Percentiles rank a stretch among this genome's conserved stretches.
These are phyloP conservation scores for Aporophyla nigra DNA, from an alignment of 2,888 invertebrate genomes.

Conservation along the genomic window DNA sequence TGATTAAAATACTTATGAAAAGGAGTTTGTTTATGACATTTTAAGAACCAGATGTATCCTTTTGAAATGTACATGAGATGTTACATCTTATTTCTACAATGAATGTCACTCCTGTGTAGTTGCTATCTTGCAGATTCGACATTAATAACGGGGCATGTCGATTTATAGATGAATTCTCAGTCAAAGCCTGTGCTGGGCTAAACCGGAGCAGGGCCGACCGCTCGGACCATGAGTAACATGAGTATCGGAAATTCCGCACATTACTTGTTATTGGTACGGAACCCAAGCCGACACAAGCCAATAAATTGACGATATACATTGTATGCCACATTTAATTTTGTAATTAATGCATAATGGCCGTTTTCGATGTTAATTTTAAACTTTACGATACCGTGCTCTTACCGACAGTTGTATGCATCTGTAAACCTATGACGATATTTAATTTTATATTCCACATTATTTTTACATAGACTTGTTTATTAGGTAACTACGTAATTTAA, in stretches of 20 bases:
- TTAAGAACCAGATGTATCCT: background rate
- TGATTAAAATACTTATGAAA: conserved; percentile 9
- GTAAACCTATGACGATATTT: conserved; percentile 14
- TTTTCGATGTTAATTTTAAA: conserved; percentile 38
- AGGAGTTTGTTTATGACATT: background rate
- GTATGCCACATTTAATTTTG: conserved; percentile 56
- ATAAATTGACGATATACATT: conserved; percentile 61
- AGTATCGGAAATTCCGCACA: conserved; percentile 52
- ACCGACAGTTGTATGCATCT: conserved; percentile 43
- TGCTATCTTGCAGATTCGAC: background rate
- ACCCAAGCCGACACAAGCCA: conserved; percentile 35
- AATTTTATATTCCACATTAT: conserved; percentile 30
- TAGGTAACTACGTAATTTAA: conserved; percentile 25
- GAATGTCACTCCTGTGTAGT: too few species aligned
- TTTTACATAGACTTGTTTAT: conserved; percentile 22
- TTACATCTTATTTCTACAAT: conserved; percentile 3
- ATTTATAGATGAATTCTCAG: conserved; percentile 35
- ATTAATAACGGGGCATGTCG: background rate
- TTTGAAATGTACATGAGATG: background rate
- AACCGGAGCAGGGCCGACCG: conserved; percentile 1
- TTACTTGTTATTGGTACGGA: conserved; percentile 51
- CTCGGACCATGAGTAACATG: conserved; percentile 28
- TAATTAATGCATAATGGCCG: conserved; percentile 42
- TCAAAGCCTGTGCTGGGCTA: conserved; percentile 14
- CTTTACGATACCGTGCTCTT: conserved; percentile 37